Evolutionary conservation across 2,888 invertebrate genomes (phyloP).

Genomic region (Volucella inanis): DNA sequence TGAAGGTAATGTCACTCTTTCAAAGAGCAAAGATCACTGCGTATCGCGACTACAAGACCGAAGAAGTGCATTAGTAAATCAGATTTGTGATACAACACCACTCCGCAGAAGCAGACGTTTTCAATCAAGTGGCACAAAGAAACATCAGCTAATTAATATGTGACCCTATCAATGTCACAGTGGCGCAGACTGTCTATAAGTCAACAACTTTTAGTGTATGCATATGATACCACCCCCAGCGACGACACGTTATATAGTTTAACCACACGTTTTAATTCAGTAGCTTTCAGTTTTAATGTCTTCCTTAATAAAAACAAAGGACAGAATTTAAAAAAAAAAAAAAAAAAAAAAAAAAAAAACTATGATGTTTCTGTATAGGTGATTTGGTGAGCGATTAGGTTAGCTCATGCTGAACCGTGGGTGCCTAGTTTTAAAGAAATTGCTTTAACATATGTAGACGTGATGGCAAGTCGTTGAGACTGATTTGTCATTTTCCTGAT

Average conservation of each 20-base stretch:
- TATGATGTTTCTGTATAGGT: no score
- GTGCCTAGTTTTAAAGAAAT: no score
- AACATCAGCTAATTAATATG: conserved; percentile 30
- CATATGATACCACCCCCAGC: conserved; percentile 20
- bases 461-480: no score
- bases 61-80: conserved; percentile 34
- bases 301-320: no score
- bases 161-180: conserved; percentile 41
- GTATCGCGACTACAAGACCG: neutral
- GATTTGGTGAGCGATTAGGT: no score
- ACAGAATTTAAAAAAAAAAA: no score
- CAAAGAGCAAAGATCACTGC: conserved; percentile 2
- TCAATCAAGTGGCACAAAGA: conserved; percentile 39
- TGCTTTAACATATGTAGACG: no score
- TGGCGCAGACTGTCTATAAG: conserved; percentile 29
- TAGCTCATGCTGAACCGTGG: no score
- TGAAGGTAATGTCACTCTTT: conserved; percentile 1
- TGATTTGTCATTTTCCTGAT: no score
- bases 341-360: no score
- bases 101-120: conserved; percentile 15
- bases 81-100: conserved; percentile 31
- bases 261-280: conserved; percentile 28
- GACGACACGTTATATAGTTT: conserved; percentile 39
- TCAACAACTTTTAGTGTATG: conserved; percentile 51
- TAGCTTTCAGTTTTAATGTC: neutral